Percentiles rank a stretch among this genome's conserved stretches.
Conservation (phyloP, 1,140 invertebrate species). For the Drosophila sproati region DNA sequence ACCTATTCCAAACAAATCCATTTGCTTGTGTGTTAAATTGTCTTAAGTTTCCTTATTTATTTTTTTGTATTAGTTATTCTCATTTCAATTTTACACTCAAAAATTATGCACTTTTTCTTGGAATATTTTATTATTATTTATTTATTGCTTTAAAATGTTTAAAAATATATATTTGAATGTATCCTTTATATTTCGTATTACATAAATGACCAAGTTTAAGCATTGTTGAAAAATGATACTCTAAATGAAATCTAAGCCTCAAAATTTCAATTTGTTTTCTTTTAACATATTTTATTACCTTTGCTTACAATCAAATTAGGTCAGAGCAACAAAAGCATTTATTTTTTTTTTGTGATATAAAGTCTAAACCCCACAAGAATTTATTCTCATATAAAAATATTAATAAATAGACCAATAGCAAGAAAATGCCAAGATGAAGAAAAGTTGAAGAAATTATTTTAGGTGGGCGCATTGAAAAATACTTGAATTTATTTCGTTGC, state of each 20-base stretch:
- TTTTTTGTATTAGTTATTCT: too few relatives aligned
- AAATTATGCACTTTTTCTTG: too few relatives aligned
- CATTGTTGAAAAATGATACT: too few relatives aligned
- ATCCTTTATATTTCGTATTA: too few relatives aligned
- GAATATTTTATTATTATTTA: too few relatives aligned
- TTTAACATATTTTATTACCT: slow-evolving; percentile 58
- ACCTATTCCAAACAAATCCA: too few relatives aligned
- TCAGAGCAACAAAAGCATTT: slow-evolving; percentile 27
- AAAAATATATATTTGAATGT: too few relatives aligned
- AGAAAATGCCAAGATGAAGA: not conserved
- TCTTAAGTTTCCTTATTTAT: too few relatives aligned
- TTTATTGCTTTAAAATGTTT: too few relatives aligned
- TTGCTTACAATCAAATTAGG: slow-evolving; percentile 47
- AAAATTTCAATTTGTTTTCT: slow-evolving; percentile 19
- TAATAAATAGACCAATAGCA: slow-evolving; percentile 53
- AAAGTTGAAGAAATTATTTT: slow-evolving; percentile 44
- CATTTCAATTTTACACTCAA: too few relatives aligned
- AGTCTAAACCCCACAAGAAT: slow-evolving; percentile 26
- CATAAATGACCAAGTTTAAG: too few relatives aligned
- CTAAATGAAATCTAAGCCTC: not conserved
- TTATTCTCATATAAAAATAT: slow-evolving; percentile 60
- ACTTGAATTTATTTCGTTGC: slow-evolving; percentile 75
- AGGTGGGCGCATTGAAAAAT: slow-evolving; percentile 53
- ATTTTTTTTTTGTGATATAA: slow-evolving; percentile 32
- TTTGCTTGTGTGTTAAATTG: too few relatives aligned